Evolutionary conservation across 1,140 invertebrate genomes (phyloP).

Genomic region (Sycobia sp.): DNA sequence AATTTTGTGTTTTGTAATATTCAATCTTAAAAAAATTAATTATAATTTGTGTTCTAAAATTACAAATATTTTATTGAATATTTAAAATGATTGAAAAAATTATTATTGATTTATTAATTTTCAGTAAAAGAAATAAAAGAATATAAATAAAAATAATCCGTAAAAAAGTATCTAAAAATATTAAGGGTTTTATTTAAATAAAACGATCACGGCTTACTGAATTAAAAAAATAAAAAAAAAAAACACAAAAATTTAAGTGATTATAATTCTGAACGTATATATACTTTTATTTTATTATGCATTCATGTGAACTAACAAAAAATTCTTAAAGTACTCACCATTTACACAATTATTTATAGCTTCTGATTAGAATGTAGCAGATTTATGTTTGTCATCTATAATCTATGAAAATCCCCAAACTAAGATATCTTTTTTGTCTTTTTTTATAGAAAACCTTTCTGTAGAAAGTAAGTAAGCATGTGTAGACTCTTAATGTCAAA

Average conservation of each 20-base stretch:
- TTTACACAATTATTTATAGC: slow-evolving; percentile 42
- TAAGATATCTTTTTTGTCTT: slow-evolving; percentile 35
- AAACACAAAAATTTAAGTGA: slow-evolving; percentile 28
- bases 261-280: neutral
- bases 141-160: slow-evolving; percentile 1
- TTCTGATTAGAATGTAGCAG: slow-evolving; percentile 38
- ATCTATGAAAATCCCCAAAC: slow-evolving; percentile 43
- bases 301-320: slow-evolving; percentile 36
- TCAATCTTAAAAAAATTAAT: slow-evolving; percentile 9
- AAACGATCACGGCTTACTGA: no score
- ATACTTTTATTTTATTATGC: neutral
- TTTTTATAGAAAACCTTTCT: slow-evolving; percentile 34
- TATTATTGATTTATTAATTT: neutral
- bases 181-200: neutral
- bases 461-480: slow-evolving; percentile 48
- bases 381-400: slow-evolving; percentile 41
- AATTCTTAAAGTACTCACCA: slow-evolving; percentile 43
- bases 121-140: neutral
- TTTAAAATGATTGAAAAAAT: neutral
- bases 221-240: slow-evolving; percentile 11
- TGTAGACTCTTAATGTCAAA: slow-evolving; percentile 36
- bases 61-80: slow-evolving; percentile 12
- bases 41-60: neutral
- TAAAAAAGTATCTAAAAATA: slow-evolving; percentile 5
- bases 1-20: slow-evolving; percentile 17